Evolutionary conservation across 2,113 vertebrate genomes (phyloP).

Genomic region (Charina bottae): DNA sequence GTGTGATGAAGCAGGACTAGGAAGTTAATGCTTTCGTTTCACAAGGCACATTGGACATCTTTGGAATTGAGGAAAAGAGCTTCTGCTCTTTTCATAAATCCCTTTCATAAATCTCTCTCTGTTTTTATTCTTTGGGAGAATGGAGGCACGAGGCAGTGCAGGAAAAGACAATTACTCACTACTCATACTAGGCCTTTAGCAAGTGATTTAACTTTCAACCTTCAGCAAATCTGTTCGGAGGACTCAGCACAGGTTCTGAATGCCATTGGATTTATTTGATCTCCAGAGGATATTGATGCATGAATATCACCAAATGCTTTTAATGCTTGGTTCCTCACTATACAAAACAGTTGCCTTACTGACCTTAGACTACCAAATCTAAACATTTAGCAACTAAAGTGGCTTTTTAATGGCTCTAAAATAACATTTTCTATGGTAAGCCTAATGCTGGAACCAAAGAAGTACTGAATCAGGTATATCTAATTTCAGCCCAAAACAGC

Average conservation of each 20-base stretch:
- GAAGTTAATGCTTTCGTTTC: background rate
- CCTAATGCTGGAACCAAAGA: constrained; percentile 9
- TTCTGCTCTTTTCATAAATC: background rate
- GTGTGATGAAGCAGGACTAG: background rate
- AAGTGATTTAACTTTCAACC: constrained; percentile 5
- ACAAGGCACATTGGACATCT: background rate
- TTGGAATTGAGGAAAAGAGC: background rate
- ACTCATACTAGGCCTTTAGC: background rate
- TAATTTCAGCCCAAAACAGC: constrained; percentile 41
- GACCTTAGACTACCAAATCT: background rate
- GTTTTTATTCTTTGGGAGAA: background rate
- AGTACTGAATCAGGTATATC: constrained; percentile 15
- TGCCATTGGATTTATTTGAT: background rate
- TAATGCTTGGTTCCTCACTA: background rate
- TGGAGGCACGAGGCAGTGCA: background rate
- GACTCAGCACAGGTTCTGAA: background rate
- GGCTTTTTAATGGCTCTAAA: constrained; percentile 25
- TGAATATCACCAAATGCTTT: background rate
- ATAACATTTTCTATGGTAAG: constrained; percentile 14
- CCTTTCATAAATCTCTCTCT: background rate
- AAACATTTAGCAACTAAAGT: background rate
- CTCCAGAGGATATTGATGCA: background rate
- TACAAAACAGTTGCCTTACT: constrained; percentile 1
- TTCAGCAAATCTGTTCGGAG: background rate
- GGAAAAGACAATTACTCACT: constrained; percentile 4